Percentiles rank a stretch among this genome's conserved stretches.
These are phyloP conservation scores for Trichoplusia ni DNA, from an alignment of 1,140 invertebrate genomes.

Conservation along the genomic window DNA sequence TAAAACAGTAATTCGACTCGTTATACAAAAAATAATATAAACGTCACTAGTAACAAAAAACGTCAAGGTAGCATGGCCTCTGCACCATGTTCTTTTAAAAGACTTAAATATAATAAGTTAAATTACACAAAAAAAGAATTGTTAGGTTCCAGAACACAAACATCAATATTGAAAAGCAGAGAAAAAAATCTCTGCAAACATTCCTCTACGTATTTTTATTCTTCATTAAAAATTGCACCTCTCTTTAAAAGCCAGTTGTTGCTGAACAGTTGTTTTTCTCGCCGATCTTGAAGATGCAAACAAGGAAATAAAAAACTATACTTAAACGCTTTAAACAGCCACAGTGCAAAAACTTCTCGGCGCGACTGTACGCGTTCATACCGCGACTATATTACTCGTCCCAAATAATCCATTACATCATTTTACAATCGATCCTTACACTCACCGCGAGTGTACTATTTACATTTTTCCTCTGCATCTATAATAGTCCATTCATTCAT, in stretches of 20 bases:
- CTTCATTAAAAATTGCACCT: not conserved
- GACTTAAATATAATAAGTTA: too few species aligned
- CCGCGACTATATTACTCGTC: constrained; percentile 4
- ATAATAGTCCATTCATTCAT: constrained; percentile 29
- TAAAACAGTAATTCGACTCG: too few species aligned
- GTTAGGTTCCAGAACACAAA: too few species aligned
- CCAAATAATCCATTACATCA: constrained; percentile 14
- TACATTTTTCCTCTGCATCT: not conserved
- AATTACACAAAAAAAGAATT: too few species aligned
- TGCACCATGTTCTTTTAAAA: too few species aligned
- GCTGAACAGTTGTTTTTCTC: not conserved
- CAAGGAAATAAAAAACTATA: not conserved
- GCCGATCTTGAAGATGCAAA: not conserved
- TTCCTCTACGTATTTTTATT: not conserved
- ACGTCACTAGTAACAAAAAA: too few species aligned
- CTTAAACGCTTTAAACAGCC: not conserved
- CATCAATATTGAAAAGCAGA: too few species aligned
- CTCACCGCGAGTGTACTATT: not conserved
- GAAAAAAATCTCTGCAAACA: not conserved
- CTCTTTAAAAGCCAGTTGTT: not conserved
- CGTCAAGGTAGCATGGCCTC: too few species aligned
- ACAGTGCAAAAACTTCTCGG: constrained; percentile 3
- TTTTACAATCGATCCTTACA: constrained; percentile 15
- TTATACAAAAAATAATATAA: too few species aligned
- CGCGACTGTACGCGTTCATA: constrained; percentile 11